Evolutionary conservation across 2,113 vertebrate genomes (phyloP).

Genomic region (Arvicanthis niloticus): DNA sequence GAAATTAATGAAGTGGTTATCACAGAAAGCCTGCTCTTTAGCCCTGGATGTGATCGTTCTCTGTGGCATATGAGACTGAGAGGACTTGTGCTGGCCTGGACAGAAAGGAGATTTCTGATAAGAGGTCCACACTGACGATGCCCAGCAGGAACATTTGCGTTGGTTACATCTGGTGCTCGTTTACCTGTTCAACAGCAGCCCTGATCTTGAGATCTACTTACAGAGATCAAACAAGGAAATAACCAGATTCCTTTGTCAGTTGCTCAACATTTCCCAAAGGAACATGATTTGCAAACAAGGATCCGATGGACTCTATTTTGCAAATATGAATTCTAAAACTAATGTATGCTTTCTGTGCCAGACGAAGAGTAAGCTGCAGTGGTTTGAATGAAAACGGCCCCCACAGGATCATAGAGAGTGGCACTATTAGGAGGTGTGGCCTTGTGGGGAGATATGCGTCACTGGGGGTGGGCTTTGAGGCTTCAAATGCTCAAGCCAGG

Average conservation of each 20-base stretch:
- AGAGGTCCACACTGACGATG: rapidly evolving
- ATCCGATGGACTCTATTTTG: background rate
- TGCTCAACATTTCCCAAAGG: background rate
- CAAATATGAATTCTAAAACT: background rate
- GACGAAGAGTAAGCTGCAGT: background rate
- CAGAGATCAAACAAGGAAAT: background rate
- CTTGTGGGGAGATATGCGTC: background rate
- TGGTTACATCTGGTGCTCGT: background rate
- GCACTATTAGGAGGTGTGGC: background rate
- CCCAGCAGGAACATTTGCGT: background rate
- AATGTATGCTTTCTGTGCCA: background rate
- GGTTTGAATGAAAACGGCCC: background rate
- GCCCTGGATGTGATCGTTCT: background rate
- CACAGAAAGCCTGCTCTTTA: slow-evolving; percentile 10
- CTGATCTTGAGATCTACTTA: background rate
- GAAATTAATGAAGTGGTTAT: background rate
- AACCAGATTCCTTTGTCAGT: background rate
- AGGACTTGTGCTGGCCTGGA: background rate
- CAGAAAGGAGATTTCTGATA: background rate
- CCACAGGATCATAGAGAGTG: background rate
- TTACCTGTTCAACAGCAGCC: background rate
- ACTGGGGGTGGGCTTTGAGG: background rate
- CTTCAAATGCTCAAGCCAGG: background rate
- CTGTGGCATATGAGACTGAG: background rate
- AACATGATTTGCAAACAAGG: background rate